Evolutionary conservation across 1,140 invertebrate species (phyloP).

Genomic region (Halyomorpha halys): DNA sequence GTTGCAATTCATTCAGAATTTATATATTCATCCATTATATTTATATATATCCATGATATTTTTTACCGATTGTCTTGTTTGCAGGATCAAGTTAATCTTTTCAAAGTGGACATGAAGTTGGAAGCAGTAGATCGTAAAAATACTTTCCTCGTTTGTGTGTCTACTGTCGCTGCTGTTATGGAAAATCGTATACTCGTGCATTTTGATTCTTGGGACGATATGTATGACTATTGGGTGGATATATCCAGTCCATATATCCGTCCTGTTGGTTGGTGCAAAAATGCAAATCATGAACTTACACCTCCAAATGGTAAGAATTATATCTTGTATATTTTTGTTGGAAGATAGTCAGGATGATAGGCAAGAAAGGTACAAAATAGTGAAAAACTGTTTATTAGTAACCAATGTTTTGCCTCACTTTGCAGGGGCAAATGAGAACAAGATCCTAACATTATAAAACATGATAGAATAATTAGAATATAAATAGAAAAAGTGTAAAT

Average conservation of each 20-base stretch:
- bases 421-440: too few species aligned
- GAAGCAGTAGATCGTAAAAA: constrained; percentile 92
- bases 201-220: constrained; percentile 90
- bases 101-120: constrained; percentile 82
- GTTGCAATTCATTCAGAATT: neutral
- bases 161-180: constrained; percentile 72
- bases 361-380: too few species aligned
- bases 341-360: too few species aligned
- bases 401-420: too few species aligned
- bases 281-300: constrained; percentile 65
- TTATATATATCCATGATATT: neutral
- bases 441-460: too few species aligned
- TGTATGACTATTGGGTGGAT: constrained; percentile 90
- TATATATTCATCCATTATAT: neutral
- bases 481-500: too few species aligned
- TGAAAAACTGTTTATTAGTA: too few species aligned
- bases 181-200: constrained; percentile 78
- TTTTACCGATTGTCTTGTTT: neutral
- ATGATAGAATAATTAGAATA: too few species aligned
- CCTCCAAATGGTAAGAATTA: constrained; percentile 66
- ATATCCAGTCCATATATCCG: constrained; percentile 84
- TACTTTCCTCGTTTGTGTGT: constrained; percentile 74
- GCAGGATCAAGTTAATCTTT: constrained; percentile 46
- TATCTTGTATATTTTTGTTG: neutral
- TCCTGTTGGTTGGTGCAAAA: constrained; percentile 84